Evolutionary conservation across 2,113 vertebrate species (phyloP).

Genomic region (Vulpes ferrilata): DNA sequence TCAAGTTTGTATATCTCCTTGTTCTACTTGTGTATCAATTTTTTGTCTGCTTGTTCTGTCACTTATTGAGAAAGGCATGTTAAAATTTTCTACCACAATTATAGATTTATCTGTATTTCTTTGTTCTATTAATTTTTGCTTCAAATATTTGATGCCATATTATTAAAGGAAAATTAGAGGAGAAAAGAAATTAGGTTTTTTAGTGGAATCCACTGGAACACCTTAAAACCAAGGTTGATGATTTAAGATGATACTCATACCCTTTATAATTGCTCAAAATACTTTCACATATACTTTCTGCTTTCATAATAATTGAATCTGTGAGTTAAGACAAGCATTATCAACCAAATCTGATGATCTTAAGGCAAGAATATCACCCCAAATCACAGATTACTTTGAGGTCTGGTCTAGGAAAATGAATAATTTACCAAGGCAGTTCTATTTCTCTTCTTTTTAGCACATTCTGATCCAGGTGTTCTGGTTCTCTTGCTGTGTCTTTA

Average conservation of each 20-base stretch:
- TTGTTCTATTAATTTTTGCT: neutral
- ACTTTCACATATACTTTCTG: neutral
- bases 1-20: neutral
- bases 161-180: slow-evolving; percentile 37
- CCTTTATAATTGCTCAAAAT: slow-evolving; percentile 7
- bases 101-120: neutral
- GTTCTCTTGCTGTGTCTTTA: neutral
- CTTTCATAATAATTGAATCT: neutral
- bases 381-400: neutral
- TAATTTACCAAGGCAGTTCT: neutral
- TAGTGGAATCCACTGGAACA: neutral
- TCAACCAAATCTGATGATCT: neutral
- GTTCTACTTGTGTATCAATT: neutral
- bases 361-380: neutral
- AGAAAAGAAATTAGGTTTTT: neutral
- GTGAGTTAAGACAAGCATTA: neutral
- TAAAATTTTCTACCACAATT: neutral
- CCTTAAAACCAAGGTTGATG: neutral
- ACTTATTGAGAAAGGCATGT: slow-evolving; percentile 8
- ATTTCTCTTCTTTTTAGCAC: neutral
- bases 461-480: neutral
- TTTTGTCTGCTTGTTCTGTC: neutral
- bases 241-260: neutral
- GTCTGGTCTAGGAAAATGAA: neutral
- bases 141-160: slow-evolving; percentile 17